A percentile compares a stretch with the other conserved stretches of the same genome.
Conservation (phyloP, 1,140 invertebrate species). For the Drosophila parabipectinata region DNA sequence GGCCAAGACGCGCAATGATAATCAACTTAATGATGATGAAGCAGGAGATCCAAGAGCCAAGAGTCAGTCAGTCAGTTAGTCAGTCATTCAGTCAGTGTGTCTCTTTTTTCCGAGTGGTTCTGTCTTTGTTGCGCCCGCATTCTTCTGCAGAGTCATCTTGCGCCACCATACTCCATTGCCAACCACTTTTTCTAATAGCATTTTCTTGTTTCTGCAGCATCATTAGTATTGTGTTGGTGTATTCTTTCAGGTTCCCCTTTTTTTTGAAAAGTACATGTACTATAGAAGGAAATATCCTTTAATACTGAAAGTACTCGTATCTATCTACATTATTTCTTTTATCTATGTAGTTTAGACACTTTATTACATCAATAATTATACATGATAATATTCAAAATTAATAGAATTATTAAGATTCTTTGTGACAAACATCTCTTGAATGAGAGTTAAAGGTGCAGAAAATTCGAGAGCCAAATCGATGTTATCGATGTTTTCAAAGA, state of each 20-base stretch:
- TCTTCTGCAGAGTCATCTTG: constrained; percentile 23
- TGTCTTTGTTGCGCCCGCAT: constrained; percentile 11
- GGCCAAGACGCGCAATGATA: constrained; percentile 35
- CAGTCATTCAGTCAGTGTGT: constrained; percentile 55
- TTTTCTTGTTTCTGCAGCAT: constrained; percentile 73
- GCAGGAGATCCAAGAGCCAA: constrained; percentile 33
- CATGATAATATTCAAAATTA: no score
- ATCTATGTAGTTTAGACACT: no score
- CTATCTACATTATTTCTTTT: no score
- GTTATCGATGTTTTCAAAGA: no score
- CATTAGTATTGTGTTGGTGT: constrained; percentile 61
- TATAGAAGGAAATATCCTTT: no score
- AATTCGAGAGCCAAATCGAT: no score
- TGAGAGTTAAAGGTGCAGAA: no score
- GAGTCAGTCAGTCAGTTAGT: constrained; percentile 9
- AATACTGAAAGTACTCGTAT: no score
- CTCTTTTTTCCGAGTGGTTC: background rate
- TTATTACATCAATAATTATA: no score
- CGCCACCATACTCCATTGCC: constrained; percentile 16
- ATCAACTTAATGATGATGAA: constrained; percentile 60
- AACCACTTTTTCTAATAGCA: constrained; percentile 63
- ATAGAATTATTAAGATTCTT: no score
- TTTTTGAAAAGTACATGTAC: constrained; percentile 1
- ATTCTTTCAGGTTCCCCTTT: background rate
- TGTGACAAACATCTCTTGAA: no score